Base-by-base conservation (phyloP, 2,797 vertebrate species). In the Lacerta bilineata region DNA sequence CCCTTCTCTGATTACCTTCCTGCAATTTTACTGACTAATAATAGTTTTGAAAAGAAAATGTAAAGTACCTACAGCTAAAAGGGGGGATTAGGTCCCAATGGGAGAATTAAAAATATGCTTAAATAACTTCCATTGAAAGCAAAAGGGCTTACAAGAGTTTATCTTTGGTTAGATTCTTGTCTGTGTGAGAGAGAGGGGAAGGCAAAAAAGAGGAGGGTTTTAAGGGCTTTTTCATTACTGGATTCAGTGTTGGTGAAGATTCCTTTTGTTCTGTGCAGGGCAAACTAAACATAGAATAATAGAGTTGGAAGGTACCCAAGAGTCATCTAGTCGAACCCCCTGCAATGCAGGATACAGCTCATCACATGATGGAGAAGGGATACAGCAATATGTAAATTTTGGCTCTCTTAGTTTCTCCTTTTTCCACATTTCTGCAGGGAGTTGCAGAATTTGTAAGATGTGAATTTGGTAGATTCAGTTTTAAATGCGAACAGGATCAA, bases 11-110 rank as follows among this genome's bases (percentile, higher is more conserved):
- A 50, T 71, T 83, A 71, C 43, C 43, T 83, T 29, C 41, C 41
- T 71, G 17, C 71, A 68, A 29, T 20, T 83, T 71, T 71, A 71
- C 29, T 50, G 81, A 43, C 41, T 71, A 71, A 50, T 71, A 50
- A 71, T 20, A 71, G 82, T 50, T 83, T 36, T 55, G 9, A 50
- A 71, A 83, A 71, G 82, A 46, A 71, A 50, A 71, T 71, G 82
- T 50, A 72, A n/a, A 83, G 8, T 71, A 71, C 71, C 8, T 83
- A 66, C 8, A 71, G 81, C 8, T 83, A 71, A 83, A 83, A 83
- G 41, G 18, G 29, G 25, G 27, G 66, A 69, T 71, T 46, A 50
- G 46, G 66, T 83, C 66, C 66, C 66, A 69, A 50, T 46, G 78
- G 50, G 55, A 39, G 43, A 71, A 25, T 83, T 50, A 50, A 18